Base-by-base conservation (phyloP, 2,797 vertebrate genomes). In the Cirrhinus mrigala region DNA sequence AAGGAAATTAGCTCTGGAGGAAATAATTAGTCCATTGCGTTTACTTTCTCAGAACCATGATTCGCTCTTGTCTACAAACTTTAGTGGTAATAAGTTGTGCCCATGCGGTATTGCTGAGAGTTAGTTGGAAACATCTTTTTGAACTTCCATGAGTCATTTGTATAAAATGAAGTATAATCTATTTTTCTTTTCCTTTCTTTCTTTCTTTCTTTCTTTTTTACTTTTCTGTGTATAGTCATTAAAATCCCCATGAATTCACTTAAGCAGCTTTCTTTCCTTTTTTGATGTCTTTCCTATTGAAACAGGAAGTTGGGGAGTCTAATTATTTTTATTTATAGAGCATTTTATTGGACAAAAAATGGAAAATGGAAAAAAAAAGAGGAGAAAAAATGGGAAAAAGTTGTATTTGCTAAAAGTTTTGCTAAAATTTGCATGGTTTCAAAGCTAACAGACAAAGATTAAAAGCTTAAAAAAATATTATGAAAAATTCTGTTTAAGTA, bases 1-100 rank as follows among this genome's bases (percentile, higher is more conserved):
- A 80, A 73, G 84, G 9, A 85, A 79, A 85, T 85, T 80, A 62
- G 20, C 77, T 80, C 44, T 10, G 22, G n/a, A 64, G 68, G 83
- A 48, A 73, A 79, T 64, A 62, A 71, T 73, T 62, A 79, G 83
- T 84, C 75, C 20, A 79, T 64, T 80, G 78, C 22, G n/a, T 80
- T 80, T 18, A 40, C 22, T 80, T 85, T 80, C 77, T 64, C 56
- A 64, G 64, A 84, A 78, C 12, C 33, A 69, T 52, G 50, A 77
- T 78, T 56, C 22, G 33, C 73, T 76, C 27, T 68, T 75, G 29
- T 76, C 46, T 83, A 54, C 82, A 76, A 76, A 76, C 46, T 83
- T 83, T 37, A 58, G 52, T 7, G 8, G 40, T n/a, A 82, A 82
- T 64, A 83, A 50, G 33, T 40, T 66, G 15, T 40, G 18, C 22